Conservation (phyloP, 2,113 vertebrate genomes). For the Gopherus flavomarginatus region DNA sequence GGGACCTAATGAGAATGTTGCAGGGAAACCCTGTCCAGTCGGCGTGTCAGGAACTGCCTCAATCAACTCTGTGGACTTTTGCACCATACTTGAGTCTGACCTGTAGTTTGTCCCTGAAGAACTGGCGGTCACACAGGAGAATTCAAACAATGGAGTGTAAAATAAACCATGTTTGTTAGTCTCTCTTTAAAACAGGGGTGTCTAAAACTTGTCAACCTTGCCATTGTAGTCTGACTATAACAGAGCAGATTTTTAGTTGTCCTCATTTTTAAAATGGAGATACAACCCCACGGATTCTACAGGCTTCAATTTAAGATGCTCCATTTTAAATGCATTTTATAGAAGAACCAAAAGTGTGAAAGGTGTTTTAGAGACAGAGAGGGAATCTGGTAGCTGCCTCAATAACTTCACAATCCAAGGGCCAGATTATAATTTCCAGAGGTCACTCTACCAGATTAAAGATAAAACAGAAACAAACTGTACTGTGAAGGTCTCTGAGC, state of each 20-base stretch:
- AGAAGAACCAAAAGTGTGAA: accelerated
- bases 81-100: neutral
- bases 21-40: neutral
- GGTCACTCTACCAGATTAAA: accelerated
- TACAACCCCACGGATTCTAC: accelerated
- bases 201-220: accelerated
- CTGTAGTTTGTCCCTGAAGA: neutral
- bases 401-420: accelerated
- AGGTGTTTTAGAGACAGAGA: accelerated
- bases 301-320: neutral
- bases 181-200: accelerated
- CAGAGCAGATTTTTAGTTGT: neutral
- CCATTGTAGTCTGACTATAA: neutral
- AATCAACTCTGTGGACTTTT: neutral
- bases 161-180: neutral
- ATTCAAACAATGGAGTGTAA: neutral
- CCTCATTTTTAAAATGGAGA: accelerated
- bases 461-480: neutral
- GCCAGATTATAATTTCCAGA: neutral
- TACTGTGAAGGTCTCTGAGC: neutral
- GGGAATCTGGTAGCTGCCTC: neutral
- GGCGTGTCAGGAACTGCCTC: neutral
- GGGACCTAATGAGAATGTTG: neutral
- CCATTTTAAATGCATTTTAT: neutral
- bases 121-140: neutral